Percentiles rank a stretch among this genome's conserved stretches.
Evolutionary conservation across 2,888 invertebrate genomes (phyloP).

Genomic region (Orthosia incerta): DNA sequence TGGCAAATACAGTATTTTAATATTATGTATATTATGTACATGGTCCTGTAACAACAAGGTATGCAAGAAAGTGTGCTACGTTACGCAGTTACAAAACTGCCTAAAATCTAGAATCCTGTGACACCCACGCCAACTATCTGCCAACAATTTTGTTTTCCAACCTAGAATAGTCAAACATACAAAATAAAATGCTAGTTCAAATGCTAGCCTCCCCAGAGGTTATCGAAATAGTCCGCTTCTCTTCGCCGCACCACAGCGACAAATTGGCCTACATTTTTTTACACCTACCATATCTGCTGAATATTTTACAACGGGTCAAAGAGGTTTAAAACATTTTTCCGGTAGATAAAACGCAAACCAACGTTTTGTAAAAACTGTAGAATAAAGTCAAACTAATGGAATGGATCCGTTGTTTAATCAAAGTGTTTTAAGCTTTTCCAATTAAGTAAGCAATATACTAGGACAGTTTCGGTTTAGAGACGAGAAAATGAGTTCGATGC

Average conservation of each 20-base stretch:
- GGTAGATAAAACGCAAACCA: slow-evolving; percentile 69
- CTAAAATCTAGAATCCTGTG: not conserved
- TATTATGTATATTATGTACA: too few species aligned
- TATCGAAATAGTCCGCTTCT: slow-evolving; percentile 34
- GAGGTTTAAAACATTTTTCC: slow-evolving; percentile 73
- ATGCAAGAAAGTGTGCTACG: not conserved
- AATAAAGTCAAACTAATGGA: slow-evolving; percentile 48
- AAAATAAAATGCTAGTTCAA: slow-evolving; percentile 22
- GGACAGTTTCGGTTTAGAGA: slow-evolving; percentile 50
- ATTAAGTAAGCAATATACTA: slow-evolving; percentile 60
- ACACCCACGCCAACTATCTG: not conserved
- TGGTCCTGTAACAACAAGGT: too few species aligned
- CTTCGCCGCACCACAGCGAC: slow-evolving; percentile 46
- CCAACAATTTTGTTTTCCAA: slow-evolving; percentile 2
- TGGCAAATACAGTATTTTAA: too few species aligned
- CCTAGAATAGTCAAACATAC: not conserved
- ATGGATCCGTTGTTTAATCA: slow-evolving; percentile 59
- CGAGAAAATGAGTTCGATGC: slow-evolving; percentile 50
- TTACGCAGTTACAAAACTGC: not conserved
- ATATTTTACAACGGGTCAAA: slow-evolving; percentile 76
- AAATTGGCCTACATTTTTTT: slow-evolving; percentile 72
- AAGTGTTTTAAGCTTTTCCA: slow-evolving; percentile 57
- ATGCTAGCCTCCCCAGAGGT: slow-evolving; percentile 24
- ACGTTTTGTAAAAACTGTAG: slow-evolving; percentile 57
- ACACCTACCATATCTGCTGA: slow-evolving; percentile 65